Evolutionary conservation across 2,113 vertebrate species (phyloP).

Genomic region (Chelonoidis abingdonii): DNA sequence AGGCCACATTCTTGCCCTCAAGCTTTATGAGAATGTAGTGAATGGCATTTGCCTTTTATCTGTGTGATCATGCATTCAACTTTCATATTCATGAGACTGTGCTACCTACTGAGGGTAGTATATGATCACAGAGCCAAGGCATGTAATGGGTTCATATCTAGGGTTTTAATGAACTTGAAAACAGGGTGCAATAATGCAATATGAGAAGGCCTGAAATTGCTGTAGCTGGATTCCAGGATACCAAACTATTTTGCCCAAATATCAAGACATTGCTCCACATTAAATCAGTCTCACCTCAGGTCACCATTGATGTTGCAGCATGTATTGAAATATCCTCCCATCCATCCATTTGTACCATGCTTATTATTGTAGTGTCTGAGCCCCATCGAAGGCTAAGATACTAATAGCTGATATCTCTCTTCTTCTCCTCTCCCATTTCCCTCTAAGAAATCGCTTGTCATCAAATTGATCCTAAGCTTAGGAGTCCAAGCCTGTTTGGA

Average conservation of each 20-base stretch:
- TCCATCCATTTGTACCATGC: not conserved
- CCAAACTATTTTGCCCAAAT: not conserved
- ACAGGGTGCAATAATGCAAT: not conserved
- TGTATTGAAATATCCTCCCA: not conserved
- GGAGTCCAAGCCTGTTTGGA: not conserved
- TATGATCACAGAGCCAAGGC: not conserved
- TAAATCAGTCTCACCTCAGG: conserved; percentile 7
- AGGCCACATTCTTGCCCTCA: not conserved
- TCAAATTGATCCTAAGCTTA: not conserved
- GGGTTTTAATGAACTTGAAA: not conserved
- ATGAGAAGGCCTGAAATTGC: not conserved
- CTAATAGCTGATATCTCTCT: not conserved
- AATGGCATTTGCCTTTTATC: not conserved
- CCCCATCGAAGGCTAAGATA: not conserved
- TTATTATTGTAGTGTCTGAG: not conserved
- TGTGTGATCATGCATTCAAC: not conserved
- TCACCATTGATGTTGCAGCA: not conserved
- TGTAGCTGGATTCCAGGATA: not conserved
- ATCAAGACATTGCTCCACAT: not conserved
- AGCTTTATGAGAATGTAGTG: not conserved
- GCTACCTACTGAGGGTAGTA: not conserved
- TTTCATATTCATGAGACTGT: conserved; percentile 4
- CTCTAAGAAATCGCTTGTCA: not conserved
- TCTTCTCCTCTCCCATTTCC: not conserved
- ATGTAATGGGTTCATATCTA: not conserved